Evolutionary conservation across 2,113 vertebrate species (phyloP).

Genomic region (Neolamprologus tretocephalus): DNA sequence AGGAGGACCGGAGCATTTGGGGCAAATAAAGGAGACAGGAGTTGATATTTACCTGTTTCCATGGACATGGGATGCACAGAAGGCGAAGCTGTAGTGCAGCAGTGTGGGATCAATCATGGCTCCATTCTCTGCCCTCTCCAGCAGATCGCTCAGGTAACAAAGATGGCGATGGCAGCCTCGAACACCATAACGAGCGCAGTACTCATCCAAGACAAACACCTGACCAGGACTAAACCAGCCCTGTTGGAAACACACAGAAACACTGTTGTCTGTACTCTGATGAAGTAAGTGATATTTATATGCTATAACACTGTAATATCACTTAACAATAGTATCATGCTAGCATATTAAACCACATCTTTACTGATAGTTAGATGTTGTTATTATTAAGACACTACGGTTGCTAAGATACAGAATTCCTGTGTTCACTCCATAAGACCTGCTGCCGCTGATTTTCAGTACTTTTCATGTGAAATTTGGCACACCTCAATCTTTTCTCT

Average conservation of each 20-base stretch:
- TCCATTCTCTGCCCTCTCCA: constrained; percentile 94
- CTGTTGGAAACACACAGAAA: constrained; percentile 59
- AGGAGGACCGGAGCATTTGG: no score
- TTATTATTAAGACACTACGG: background rate
- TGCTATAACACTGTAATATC: background rate
- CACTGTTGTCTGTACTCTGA: background rate
- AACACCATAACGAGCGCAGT: constrained; percentile 95
- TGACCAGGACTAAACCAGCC: constrained; percentile 99
- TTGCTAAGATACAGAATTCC: background rate
- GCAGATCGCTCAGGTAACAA: constrained; percentile 94
- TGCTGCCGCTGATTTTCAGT: background rate
- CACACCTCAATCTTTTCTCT: background rate
- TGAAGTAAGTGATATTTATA: background rate
- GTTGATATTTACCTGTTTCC: constrained; percentile 85
- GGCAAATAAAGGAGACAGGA: background rate
- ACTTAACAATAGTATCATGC: background rate
- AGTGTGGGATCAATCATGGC: constrained; percentile 99
- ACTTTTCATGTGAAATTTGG: background rate
- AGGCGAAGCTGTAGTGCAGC: constrained; percentile 98
- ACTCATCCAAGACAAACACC: constrained; percentile 98
- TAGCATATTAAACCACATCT: background rate
- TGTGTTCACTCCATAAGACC: background rate
- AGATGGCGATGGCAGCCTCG: constrained; percentile 95
- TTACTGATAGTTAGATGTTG: background rate
- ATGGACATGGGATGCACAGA: constrained; percentile 97